These are phyloP conservation scores for Polydrusus pterygomalis DNA, from an alignment of 2,888 invertebrate genomes.

Conservation along the genomic window DNA sequence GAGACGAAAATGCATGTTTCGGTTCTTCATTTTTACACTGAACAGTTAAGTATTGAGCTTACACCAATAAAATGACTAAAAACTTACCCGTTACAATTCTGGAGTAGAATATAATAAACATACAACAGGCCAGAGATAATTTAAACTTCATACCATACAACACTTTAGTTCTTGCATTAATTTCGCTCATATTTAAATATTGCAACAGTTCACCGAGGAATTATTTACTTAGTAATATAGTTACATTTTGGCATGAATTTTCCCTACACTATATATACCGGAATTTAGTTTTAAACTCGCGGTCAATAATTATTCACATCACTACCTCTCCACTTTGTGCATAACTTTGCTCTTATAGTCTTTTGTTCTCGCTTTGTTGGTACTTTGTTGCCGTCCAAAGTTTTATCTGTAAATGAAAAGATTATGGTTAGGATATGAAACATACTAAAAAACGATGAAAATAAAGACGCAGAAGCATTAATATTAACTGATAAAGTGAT, in stretches of 20 bases:
- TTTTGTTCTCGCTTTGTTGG: slow-evolving; percentile 14
- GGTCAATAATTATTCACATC: slow-evolving; percentile 40
- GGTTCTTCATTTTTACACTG: no score
- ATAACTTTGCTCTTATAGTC: slow-evolving; percentile 13
- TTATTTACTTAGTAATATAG: slow-evolving; percentile 48
- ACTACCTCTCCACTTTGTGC: slow-evolving; percentile 20
- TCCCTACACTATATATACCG: slow-evolving; percentile 23
- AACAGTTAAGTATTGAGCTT: no score
- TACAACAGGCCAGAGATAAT: slow-evolving; percentile 46
- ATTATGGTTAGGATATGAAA: no score
- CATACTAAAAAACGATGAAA: no score
- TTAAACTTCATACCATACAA: slow-evolving; percentile 42
- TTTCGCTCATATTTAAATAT: slow-evolving; percentile 51
- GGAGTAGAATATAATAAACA: slow-evolving; percentile 31
- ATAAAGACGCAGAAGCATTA: no score
- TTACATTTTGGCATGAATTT: slow-evolving; percentile 47
- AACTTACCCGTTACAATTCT: slow-evolving; percentile 41
- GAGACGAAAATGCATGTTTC: no score
- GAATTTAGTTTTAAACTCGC: slow-evolving; percentile 32
- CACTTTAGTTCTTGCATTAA: slow-evolving; percentile 45
- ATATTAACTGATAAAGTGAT: no score
- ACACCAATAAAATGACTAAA: no score
- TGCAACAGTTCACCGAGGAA: slow-evolving; percentile 51
- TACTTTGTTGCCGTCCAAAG: slow-evolving; percentile 1
- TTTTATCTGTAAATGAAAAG: slow-evolving; percentile 16